These are phyloP conservation scores for Corythoichthys intestinalis DNA, from an alignment of 2,113 vertebrate species.

Conservation along the genomic window DNA sequence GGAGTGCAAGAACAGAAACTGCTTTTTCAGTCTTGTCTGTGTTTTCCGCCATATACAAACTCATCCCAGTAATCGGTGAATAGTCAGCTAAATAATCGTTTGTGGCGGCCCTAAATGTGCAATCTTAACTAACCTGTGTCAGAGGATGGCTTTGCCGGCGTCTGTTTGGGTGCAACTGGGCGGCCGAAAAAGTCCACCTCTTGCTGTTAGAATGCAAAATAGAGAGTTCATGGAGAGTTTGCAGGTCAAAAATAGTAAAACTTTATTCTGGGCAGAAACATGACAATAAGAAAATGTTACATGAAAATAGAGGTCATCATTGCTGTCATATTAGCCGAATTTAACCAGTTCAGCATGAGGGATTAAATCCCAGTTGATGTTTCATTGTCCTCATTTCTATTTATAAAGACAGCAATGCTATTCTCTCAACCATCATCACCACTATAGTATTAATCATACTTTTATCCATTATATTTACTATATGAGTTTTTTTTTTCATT, in stretches of 20 bases:
- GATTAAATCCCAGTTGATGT: conserved; percentile 25
- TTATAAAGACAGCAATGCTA: not conserved
- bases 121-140: conserved; percentile 33
- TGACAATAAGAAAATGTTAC: conserved; percentile 3
- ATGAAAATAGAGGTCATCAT: conserved; percentile 27
- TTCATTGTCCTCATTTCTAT: conserved; percentile 51
- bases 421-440: conserved; percentile 5
- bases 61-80: too few relatives aligned
- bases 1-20: too few relatives aligned
- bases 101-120: too few relatives aligned
- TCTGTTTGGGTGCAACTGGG: conserved; percentile 55
- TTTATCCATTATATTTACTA: too few relatives aligned
- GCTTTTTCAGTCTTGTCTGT: too few relatives aligned
- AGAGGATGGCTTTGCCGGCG: conserved; percentile 28
- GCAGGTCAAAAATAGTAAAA: too few relatives aligned
- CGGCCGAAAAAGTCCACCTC: conserved; percentile 77
- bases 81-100: too few relatives aligned
- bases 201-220: conserved; percentile 54
- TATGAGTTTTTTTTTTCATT: too few relatives aligned
- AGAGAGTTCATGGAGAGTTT: not conserved
- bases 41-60: too few relatives aligned
- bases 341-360: conserved; percentile 36
- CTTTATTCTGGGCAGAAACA: too few relatives aligned
- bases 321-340: conserved; percentile 47
- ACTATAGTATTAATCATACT: too few relatives aligned